Evolutionary conservation across 2,113 vertebrate genomes (phyloP).

Genomic region (Nothobranchius kuhntae): DNA sequence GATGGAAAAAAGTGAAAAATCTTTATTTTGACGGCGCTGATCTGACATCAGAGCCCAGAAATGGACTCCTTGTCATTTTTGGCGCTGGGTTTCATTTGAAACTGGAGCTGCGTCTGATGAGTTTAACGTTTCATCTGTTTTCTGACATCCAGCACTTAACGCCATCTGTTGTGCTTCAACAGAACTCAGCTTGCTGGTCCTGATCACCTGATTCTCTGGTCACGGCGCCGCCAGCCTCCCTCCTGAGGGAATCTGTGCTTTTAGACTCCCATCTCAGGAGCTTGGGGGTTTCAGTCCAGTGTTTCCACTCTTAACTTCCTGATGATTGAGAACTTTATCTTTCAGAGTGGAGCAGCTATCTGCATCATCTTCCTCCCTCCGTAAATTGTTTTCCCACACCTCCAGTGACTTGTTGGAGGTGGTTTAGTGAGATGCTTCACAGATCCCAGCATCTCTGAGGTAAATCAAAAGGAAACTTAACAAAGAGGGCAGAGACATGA

Average conservation of each 20-base stretch:
- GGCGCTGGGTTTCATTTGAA: slow-evolving; percentile 27
- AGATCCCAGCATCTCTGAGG: slow-evolving; percentile 40
- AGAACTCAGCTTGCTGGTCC: slow-evolving; percentile 28
- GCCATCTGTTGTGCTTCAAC: slow-evolving; percentile 61
- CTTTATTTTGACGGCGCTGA: too few species aligned
- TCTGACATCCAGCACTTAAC: slow-evolving; percentile 55
- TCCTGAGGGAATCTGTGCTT: slow-evolving; percentile 51
- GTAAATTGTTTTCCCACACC: slow-evolving; percentile 60
- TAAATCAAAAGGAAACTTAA: slow-evolving; percentile 43
- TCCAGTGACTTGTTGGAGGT: slow-evolving; percentile 55
- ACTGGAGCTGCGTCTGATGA: slow-evolving; percentile 57
- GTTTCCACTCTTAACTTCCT: slow-evolving; percentile 10
- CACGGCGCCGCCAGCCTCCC: slow-evolving; percentile 24
- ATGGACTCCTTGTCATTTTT: too few species aligned
- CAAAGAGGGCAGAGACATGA: slow-evolving; percentile 30
- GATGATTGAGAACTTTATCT: slow-evolving; percentile 49
- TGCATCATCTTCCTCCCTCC: slow-evolving; percentile 60
- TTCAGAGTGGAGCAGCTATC: slow-evolving; percentile 50
- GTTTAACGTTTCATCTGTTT: slow-evolving; percentile 65
- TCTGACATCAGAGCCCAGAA: too few species aligned
- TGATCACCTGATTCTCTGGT: slow-evolving; percentile 44
- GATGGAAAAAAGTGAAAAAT: too few species aligned
- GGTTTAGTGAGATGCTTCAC: slow-evolving; percentile 60
- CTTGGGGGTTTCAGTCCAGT: slow-evolving; percentile 54
- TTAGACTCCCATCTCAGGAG: slow-evolving; percentile 44